Base-by-base conservation (phyloP, 2,797 vertebrate genomes). In the Scarus forsteni region DNA sequence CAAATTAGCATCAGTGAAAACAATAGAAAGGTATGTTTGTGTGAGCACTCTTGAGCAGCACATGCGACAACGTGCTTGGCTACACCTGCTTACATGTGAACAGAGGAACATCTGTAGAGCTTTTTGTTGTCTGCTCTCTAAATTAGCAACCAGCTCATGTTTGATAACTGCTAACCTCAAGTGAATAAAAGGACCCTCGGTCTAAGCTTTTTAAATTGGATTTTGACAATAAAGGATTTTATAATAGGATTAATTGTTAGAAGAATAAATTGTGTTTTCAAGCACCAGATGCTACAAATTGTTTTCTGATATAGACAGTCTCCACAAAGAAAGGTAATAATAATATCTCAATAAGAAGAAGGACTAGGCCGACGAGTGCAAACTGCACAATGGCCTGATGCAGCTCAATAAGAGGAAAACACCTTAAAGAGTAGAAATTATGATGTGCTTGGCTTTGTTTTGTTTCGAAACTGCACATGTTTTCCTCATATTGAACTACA, bases 1-100 rank as follows among this genome's bases (percentile, higher is more conserved):
- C 49, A 74, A 70, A 76, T 84, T 60, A 70, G 59, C 62, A 70
- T 64, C 59, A 38, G 55, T 50, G 14, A 59, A 57, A 59, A 73
- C 59, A 80, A 43, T 69, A 58, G 67, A 34, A 51, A 10, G 48
- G 58, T 45, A 19, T 51, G 6, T 66, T 5, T 38, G 27, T 49
- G 1, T 51, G 62, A 49, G 3, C 8, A 11, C 19, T 39, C 16
- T 53, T 19, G 10, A 66, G 40, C 63, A 76, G 44, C 7, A 48
- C 46, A 16, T 15, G 45, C 16, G 7, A 15, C 13, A 5, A 13
- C 43, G 7, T 13, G 43, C 43, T 0, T 44, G 43, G 12, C 43
- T 44, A 44, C 43, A 15, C 14, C 43, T 44, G 12, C 43, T 44
- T 44, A 44, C 43, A 14, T 44, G 43, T 44, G 43, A 13, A 14